Conservation (phyloP, 1,140 invertebrate species). For the Drosophila elegans region DNA sequence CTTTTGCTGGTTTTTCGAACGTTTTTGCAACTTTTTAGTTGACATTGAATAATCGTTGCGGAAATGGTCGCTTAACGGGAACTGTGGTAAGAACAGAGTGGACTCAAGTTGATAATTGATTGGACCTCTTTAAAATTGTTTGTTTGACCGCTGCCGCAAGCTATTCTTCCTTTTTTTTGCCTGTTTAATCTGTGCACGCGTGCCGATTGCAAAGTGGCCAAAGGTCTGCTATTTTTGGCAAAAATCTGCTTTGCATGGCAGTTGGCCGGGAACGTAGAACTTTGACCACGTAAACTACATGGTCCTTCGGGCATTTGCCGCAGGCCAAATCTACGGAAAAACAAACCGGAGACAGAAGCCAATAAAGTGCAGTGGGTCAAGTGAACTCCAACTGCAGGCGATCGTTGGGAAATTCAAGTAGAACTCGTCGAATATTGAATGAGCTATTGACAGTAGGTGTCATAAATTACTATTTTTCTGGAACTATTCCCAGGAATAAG, state of each 20-base stretch:
- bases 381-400: constrained; percentile 4
- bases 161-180: constrained; percentile 25
- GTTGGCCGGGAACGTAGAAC: constrained; percentile 58
- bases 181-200: constrained; percentile 58
- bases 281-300: constrained; percentile 73
- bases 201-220: constrained; percentile 36
- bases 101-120: constrained; percentile 64
- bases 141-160: constrained; percentile 31
- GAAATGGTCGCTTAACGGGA: constrained; percentile 74
- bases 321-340: constrained; percentile 31
- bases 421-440: constrained; percentile 2
- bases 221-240: constrained; percentile 2
- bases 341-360: constrained; percentile 12
- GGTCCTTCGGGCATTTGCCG: constrained; percentile 45
- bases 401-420: neutral
- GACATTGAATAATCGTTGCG: constrained; percentile 72
- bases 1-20: constrained; percentile 32
- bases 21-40: constrained; percentile 47
- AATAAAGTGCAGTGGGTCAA: constrained; percentile 16
- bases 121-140: constrained; percentile 61
- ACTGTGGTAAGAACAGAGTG: constrained; percentile 50
- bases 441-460: neutral
- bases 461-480: too few species aligned
- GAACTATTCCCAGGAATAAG: too few species aligned
- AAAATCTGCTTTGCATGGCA: constrained; percentile 59